A percentile compares a stretch with the other conserved stretches of the same genome.
Evolutionary conservation across 1,140 invertebrate species (phyloP).

Genomic region (Aradophagus sp.): DNA sequence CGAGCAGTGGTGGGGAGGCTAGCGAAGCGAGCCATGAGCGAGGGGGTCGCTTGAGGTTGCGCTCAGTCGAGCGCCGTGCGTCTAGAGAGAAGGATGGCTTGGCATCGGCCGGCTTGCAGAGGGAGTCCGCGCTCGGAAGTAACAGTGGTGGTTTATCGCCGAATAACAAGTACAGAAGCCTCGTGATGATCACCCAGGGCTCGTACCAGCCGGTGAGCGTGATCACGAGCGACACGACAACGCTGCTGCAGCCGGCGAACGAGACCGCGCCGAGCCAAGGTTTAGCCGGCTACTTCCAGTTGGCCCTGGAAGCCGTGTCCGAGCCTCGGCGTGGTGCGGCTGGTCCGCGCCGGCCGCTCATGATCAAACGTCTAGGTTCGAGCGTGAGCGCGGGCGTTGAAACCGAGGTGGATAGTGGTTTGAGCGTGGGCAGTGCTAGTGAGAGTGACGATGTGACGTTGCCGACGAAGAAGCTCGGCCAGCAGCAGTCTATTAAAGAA

Average conservation of each 20-base stretch:
- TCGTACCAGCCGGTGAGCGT: conserved; percentile 80
- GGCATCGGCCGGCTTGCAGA: conserved; percentile 52
- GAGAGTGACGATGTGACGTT: conserved; percentile 71
- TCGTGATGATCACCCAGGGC: conserved; percentile 90
- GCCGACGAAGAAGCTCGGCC: conserved; percentile 45
- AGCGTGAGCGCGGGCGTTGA: conserved; percentile 44
- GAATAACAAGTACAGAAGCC: conserved; percentile 85
- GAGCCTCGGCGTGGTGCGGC: conserved; percentile 61
- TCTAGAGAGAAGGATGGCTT: conserved; percentile 69
- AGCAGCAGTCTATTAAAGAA: conserved; percentile 34
- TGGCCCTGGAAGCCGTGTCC: conserved; percentile 66
- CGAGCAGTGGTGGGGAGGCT: conserved; percentile 69
- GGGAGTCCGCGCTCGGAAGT: conserved; percentile 37
- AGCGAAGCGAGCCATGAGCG: conserved; percentile 73
- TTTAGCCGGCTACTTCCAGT: conserved; percentile 70
- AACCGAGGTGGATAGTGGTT: conserved; percentile 66
- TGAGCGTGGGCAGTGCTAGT: conserved; percentile 70
- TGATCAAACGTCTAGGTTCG: conserved; percentile 57
- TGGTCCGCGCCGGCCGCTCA: conserved; percentile 65
- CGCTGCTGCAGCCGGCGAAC: conserved; percentile 76
- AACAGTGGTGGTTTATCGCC: conserved; percentile 2
- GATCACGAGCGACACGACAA: conserved; percentile 83
- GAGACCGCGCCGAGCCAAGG: conserved; percentile 63
- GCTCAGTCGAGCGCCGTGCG: conserved; percentile 72
- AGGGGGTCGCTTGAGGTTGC: conserved; percentile 68